Base-by-base conservation (phyloP, 2,113 vertebrate species). In the Alces alces region DNA sequence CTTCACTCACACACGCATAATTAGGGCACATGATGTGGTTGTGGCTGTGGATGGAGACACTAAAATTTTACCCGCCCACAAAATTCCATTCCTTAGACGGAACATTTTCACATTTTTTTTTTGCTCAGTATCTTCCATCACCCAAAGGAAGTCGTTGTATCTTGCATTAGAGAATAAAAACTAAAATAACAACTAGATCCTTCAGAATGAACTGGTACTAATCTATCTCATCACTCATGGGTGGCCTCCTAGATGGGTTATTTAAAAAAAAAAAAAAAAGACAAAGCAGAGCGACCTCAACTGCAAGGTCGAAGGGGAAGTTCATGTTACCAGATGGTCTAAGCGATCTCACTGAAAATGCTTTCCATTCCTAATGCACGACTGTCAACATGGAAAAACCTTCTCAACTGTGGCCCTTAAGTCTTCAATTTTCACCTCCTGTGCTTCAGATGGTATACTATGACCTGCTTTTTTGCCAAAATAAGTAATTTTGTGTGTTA, bases 11-110 rank as follows among this genome's bases (percentile, higher is more conserved):
- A 47, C 1, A 3, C 1, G 4, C 79, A 85, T 87, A 92, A 84
- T 43, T 43, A 82, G 61, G 39, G 36, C 55, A 66, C 50, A 92
- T 10, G 61, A 61, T 73, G 50, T 60, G 43, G 95, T 30, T 47
- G 73, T 27, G 76, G 85, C 70, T 76, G 7, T 86, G 58, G 85
- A 50, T 23, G 4, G 4, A 60, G 86, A 97, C 80, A 83, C 78
- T 98, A 97, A 97, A 98, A 98, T 25, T 30, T 85, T 57, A 61
- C 54, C 94, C 91, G 66, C 80, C 84, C 78, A 88, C 87, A 93
- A 85, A 94, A 84, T 17, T 95, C 82, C 88, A 85, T 17, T 66
- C 87, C 87, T 91, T n/a, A 79, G 66, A 50, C 1, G n/a, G 21
- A 86, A 36, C 33, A 47, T 50, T 95, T 84, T 60, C 66, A 58